Evolutionary conservation across 2,888 invertebrate species (phyloP).

Genomic region (Leptura quadrifasciata): DNA sequence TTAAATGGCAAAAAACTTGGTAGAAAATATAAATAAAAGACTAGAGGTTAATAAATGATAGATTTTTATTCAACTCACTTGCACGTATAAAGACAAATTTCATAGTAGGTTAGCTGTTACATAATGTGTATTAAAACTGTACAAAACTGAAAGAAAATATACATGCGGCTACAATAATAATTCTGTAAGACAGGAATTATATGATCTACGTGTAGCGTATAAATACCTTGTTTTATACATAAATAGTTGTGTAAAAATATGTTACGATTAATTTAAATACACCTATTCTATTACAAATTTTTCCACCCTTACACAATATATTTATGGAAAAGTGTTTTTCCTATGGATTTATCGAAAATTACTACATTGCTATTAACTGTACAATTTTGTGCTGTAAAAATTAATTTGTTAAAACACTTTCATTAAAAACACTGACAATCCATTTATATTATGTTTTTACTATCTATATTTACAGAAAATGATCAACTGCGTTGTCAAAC

Average conservation of each 20-base stretch:
- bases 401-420: slow-evolving; percentile 25
- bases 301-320: slow-evolving; percentile 58
- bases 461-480: slow-evolving; percentile 31
- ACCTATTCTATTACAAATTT: slow-evolving; percentile 58
- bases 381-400: slow-evolving; percentile 48
- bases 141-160: slow-evolving; percentile 49
- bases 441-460: slow-evolving; percentile 12
- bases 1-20: too few species aligned
- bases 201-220: slow-evolving; percentile 49
- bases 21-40: slow-evolving; percentile 10
- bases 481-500: slow-evolving; percentile 7
- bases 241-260: slow-evolving; percentile 67
- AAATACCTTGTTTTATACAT: slow-evolving; percentile 61
- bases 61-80: slow-evolving; percentile 61
- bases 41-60: slow-evolving; percentile 45
- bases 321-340: slow-evolving; percentile 43
- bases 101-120: slow-evolving; percentile 56
- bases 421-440: slow-evolving; percentile 22
- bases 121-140: slow-evolving; percentile 47
- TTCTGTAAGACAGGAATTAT: slow-evolving; percentile 50
- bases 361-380: slow-evolving; percentile 48
- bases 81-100: slow-evolving; percentile 62
- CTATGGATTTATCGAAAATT: slow-evolving; percentile 45
- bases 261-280: slow-evolving; percentile 65
- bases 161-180: slow-evolving; percentile 41